These are phyloP conservation scores for Pangasianodon gigas DNA, from an alignment of 2,113 vertebrate genomes.

Conservation along the genomic window DNA sequence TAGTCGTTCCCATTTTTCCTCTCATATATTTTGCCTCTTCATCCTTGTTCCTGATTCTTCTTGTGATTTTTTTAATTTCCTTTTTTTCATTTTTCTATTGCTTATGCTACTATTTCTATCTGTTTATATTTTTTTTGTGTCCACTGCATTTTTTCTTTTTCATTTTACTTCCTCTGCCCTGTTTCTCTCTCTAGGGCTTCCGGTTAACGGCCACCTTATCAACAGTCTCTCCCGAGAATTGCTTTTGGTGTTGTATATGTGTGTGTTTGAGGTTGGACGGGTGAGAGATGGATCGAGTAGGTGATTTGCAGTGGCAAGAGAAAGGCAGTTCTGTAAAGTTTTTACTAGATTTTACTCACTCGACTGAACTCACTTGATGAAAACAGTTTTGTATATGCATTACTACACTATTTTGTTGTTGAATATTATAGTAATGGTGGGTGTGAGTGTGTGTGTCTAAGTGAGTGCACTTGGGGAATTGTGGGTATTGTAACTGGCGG, in stretches of 20 bases:
- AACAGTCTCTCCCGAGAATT: conserved; percentile 24
- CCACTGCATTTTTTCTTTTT: conserved; percentile 27
- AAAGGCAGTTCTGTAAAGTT: not conserved
- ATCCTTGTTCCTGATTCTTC: not conserved
- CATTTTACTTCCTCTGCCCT: conserved; percentile 24
- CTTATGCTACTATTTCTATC: not conserved
- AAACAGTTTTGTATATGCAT: not conserved
- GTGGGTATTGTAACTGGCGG: conserved; percentile 42
- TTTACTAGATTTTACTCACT: not conserved
- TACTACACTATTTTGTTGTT: conserved; percentile 40
- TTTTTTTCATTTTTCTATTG: conserved; percentile 51
- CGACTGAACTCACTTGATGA: not conserved
- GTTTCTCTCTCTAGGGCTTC: conserved; percentile 25
- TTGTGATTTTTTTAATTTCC: conserved; percentile 1
- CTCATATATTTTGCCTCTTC: conserved; percentile 33
- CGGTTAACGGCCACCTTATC: conserved; percentile 51
- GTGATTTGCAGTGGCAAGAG: conserved; percentile 33
- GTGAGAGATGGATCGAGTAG: conserved; percentile 11
- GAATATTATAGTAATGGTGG: conserved; percentile 25
- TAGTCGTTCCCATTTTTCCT: not conserved
- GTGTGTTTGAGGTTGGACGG: conserved; percentile 29
- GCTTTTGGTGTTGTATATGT: conserved; percentile 22
- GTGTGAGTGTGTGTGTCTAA: not conserved
- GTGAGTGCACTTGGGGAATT: conserved; percentile 7
- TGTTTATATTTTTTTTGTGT: not conserved